Base-by-base conservation (phyloP, 2,888 invertebrate species). In the Mesorhabditis spiculigera region DNA sequence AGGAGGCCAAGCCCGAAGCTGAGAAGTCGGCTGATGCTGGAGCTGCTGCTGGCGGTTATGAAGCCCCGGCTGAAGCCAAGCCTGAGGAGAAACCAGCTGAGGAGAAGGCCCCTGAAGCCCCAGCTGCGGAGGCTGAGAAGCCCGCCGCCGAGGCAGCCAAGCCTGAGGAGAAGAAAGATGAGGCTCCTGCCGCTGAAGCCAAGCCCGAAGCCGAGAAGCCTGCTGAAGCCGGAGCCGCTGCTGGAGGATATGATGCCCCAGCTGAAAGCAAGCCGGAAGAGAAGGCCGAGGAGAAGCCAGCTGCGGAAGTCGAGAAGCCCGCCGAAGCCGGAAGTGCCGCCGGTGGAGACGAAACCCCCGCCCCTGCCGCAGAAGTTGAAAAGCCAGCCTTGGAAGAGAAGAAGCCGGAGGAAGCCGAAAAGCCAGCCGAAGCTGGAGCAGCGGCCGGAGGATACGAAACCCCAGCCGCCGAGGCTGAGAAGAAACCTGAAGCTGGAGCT, bases 161-260 rank as follows among this genome's bases (percentile, higher is more conserved):
- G 13, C 50, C 50, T 50, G 50, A 50, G 13, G 50, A 50, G 50
- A 50, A 50, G 13, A 13, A 6, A 10, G 50, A 50, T 10, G 50
- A 50, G 50, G 13, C 6, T 6, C 50, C 50, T 10, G n/a, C n/a
- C n/a, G 50, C 13, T 50, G 50, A 50, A 50, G 50, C 6, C 8
- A 50, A 50, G 58, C 58, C 58, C 8, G 58, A 50, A 50, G 10
- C 58, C 3, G 58, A 50, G 58, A 50, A 50, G 58, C 58, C 58
- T 1, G 58, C 58, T 50, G 58, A 50, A 1, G 58, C n/a, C 2
- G 58, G 58, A 50, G n/a, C 58, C 10, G 58, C 58, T 50, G 58
- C 58, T 50, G 58, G n/a, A 50, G 58, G 58, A n/a, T 50, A 50
- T n/a, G 58, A 50, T 50, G 58, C 58, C 58, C 58, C 58, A 50